Percentiles rank a stretch among this genome's conserved stretches.
These are phyloP conservation scores for Eretmochelys imbricata DNA, from an alignment of 2,113 vertebrate species.

Conservation along the genomic window DNA sequence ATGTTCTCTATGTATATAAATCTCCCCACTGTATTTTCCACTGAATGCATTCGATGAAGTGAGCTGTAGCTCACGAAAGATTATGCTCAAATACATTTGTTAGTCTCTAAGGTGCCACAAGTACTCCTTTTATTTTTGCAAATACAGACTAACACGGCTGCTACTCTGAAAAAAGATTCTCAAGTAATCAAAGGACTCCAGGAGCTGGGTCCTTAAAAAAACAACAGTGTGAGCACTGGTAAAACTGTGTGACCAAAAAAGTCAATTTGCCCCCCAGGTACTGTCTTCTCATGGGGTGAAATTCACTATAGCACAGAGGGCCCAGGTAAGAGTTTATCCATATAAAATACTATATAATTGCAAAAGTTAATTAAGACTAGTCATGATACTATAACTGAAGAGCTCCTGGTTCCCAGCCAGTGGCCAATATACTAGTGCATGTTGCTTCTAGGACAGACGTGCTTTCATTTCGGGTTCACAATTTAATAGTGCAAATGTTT, in stretches of 20 bases:
- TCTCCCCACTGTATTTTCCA: no score
- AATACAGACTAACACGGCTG: no score
- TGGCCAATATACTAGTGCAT: neutral
- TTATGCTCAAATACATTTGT: no score
- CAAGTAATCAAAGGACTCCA: neutral
- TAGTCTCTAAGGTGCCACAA: no score
- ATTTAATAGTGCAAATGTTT: neutral
- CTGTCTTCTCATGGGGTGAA: neutral
- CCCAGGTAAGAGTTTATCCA: neutral
- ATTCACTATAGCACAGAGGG: neutral
- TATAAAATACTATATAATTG: neutral
- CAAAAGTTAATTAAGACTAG: neutral
- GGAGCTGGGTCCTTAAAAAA: constrained; percentile 4
- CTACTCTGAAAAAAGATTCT: neutral
- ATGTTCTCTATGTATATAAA: no score
- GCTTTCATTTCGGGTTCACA: constrained; percentile 12
- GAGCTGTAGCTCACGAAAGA: no score
- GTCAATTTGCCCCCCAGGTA: neutral
- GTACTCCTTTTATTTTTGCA: no score
- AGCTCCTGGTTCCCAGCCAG: neutral
- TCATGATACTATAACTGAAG: neutral
- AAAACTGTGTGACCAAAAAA: neutral
- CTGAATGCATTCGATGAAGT: no score
- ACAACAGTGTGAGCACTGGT: fast-evolving
- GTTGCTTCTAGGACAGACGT: neutral